Percentiles rank a stretch among this genome's conserved stretches.
These are phyloP conservation scores for Dendrolimus houi DNA, from an alignment of 2,888 invertebrate genomes.

Conservation along the genomic window DNA sequence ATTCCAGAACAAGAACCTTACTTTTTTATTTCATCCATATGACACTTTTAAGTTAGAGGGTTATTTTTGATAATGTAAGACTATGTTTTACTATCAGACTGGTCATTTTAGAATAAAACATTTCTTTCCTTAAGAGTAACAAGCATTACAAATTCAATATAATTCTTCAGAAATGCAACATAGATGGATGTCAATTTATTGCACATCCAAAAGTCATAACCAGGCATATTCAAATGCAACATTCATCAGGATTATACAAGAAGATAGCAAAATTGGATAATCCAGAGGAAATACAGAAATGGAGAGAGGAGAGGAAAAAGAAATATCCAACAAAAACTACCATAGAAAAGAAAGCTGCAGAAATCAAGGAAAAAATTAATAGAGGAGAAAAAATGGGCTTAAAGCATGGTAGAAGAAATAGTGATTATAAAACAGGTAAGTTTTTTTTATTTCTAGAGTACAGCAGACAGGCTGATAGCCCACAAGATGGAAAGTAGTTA, in stretches of 20 bases:
- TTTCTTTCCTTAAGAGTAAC: too few relatives aligned
- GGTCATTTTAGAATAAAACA: too few relatives aligned
- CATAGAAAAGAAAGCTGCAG: conserved; percentile 78
- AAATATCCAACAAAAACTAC: conserved; percentile 85
- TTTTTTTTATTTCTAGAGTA: too few relatives aligned
- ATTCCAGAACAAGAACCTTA: too few relatives aligned
- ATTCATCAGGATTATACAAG: conserved; percentile 87
- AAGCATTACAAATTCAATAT: too few relatives aligned
- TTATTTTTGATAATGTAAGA: too few relatives aligned
- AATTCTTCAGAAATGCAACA: conserved; percentile 78
- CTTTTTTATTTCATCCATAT: too few relatives aligned
- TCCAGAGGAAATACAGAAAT: conserved; percentile 89
- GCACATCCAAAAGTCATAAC: conserved; percentile 88
- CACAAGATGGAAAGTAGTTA: too few relatives aligned
- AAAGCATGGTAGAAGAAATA: conserved; percentile 36
- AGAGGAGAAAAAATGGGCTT: conserved; percentile 85
- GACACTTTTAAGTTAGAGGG: too few relatives aligned
- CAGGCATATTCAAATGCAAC: conserved; percentile 89
- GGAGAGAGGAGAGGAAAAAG: conserved; percentile 88
- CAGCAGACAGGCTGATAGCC: too few relatives aligned
- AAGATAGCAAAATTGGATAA: conserved; percentile 84
- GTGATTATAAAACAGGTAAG: conserved; percentile 28
- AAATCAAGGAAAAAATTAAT: conserved; percentile 79
- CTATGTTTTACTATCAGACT: too few relatives aligned
- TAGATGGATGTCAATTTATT: conserved; percentile 87